Conservation (phyloP, 2,888 invertebrate genomes). For the Drosophila suboccidentalis region DNA sequence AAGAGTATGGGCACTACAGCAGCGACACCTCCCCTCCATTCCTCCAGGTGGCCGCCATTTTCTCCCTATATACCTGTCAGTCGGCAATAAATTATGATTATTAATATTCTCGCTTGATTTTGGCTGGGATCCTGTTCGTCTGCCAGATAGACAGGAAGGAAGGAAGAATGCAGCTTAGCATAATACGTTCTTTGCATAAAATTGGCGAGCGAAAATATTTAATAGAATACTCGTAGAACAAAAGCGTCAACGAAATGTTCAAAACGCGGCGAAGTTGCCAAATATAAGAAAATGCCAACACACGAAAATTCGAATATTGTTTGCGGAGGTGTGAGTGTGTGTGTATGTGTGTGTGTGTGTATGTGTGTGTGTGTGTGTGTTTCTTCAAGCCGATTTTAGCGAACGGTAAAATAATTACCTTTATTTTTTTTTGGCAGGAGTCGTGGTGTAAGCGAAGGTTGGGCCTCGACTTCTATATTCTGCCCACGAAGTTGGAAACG, state of each 20-base stretch:
- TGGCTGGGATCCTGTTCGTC: background rate
- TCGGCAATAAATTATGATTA: conserved; percentile 1
- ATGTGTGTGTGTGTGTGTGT: background rate
- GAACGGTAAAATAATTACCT: background rate
- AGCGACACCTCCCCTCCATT: background rate
- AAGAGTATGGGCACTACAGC: background rate
- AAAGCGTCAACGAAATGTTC: background rate
- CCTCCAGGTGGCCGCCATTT: background rate
- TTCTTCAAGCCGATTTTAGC: background rate
- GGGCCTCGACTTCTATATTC: background rate
- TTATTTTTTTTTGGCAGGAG: background rate
- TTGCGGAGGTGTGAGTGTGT: background rate
- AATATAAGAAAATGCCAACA: background rate
- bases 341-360: no score
- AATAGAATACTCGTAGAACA: background rate
- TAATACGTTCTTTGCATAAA: background rate
- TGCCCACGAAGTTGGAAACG: background rate
- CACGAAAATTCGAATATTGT: background rate
- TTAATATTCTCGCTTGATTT: background rate
- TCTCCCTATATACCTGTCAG: background rate
- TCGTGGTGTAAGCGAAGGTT: background rate
- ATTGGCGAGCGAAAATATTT: background rate
- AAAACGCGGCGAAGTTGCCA: background rate
- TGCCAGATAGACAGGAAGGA: background rate
- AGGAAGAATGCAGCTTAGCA: background rate